Percentiles rank a stretch among this genome's conserved stretches.
These are phyloP conservation scores for Brachycybe producta DNA, from an alignment of 2,888 invertebrate species.

Conservation along the genomic window DNA sequence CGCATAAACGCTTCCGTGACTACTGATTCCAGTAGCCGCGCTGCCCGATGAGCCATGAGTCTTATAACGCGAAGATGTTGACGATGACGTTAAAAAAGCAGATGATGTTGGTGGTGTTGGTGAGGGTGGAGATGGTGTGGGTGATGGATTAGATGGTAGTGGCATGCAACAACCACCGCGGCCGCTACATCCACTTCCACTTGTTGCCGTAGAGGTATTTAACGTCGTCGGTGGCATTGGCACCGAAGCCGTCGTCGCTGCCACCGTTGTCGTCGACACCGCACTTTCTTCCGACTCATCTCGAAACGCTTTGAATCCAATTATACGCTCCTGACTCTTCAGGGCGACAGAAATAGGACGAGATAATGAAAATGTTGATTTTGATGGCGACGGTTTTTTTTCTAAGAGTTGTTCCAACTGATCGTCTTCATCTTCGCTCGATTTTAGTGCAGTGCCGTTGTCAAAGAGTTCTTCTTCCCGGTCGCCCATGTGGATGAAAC, in stretches of 20 bases:
- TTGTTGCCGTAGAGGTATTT: not conserved
- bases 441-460: too few relatives aligned
- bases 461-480: too few relatives aligned
- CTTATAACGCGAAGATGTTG: not conserved
- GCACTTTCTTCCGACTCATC: too few relatives aligned
- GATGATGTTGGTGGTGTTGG: constrained; percentile 4
- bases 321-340: too few relatives aligned
- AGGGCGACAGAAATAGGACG: too few relatives aligned
- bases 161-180: constrained; percentile 15
- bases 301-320: too few relatives aligned
- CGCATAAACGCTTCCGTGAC: not conserved
- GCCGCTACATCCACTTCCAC: not conserved
- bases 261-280: too few relatives aligned
- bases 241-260: not conserved
- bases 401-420: too few relatives aligned
- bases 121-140: constrained; percentile 14
- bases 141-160: constrained; percentile 6
- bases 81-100: not conserved
- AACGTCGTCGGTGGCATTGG: not conserved
- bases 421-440: too few relatives aligned
- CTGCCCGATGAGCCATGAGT: constrained; percentile 1
- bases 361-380: too few relatives aligned
- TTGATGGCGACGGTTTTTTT: too few relatives aligned
- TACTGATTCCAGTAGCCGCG: not conserved
- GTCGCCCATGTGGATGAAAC: too few relatives aligned